A percentile compares a stretch with the other conserved stretches of the same genome.
Evolutionary conservation across 2,888 invertebrate species (phyloP).

Genomic region (Empis stercorea): DNA sequence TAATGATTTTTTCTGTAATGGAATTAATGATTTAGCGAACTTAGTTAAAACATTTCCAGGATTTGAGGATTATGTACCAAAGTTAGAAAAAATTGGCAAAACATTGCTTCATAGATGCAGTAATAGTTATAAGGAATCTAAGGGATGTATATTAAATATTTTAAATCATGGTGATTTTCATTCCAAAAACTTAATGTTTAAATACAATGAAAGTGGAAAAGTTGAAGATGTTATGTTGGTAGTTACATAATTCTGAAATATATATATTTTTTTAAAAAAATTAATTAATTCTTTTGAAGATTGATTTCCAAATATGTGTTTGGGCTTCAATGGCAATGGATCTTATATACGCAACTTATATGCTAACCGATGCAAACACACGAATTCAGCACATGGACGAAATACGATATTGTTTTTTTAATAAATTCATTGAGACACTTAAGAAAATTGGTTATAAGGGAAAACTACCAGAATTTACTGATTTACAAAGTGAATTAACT

Average conservation of each 20-base stretch:
- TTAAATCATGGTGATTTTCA: conserved; percentile 36
- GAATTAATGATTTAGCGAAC: background rate
- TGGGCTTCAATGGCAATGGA: conserved; percentile 11
- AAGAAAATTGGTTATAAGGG: conserved; percentile 5
- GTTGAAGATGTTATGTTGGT: conserved; percentile 6
- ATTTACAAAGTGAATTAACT: conserved; percentile 10
- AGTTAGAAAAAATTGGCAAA: conserved; percentile 1
- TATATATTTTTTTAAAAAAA: background rate
- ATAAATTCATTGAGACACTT: conserved; percentile 6
- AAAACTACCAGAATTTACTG: conserved; percentile 6
- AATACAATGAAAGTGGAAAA: conserved; percentile 15
- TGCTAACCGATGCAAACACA: conserved; percentile 5
- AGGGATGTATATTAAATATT: conserved; percentile 18
- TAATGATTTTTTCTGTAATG: background rate
- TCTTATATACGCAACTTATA: conserved; percentile 5
- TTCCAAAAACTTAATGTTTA: conserved; percentile 34
- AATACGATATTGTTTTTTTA: conserved; percentile 8
- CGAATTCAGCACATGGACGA: conserved; percentile 8
- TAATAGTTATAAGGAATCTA: background rate
- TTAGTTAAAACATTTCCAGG: background rate
- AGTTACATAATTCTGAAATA: background rate
- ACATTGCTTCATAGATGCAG: background rate
- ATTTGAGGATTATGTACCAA: background rate
- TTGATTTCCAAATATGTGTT: conserved; percentile 12
- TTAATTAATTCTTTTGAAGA: conserved; percentile 1